Percentiles rank a stretch among this genome's conserved stretches.
phyloP scores from a whole-genome alignment of 2,113 vertebrate species.

The Zapus hudsonius region DNA sequence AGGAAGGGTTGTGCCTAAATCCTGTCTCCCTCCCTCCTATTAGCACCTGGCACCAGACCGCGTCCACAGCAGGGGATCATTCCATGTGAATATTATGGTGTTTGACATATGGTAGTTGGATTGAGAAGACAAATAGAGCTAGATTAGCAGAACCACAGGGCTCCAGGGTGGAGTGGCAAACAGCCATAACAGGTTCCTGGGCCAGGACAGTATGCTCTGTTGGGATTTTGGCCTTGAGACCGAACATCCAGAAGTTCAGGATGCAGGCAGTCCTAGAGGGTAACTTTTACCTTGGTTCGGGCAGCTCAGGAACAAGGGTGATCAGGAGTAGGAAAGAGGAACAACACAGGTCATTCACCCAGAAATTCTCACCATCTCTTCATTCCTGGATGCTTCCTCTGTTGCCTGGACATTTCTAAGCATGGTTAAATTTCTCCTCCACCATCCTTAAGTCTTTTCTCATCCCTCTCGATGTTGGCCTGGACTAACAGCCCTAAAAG shows the following conservation, averaged over 20 bases:
- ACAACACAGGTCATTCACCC: not conserved
- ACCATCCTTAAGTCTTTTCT: not conserved
- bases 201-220: not conserved
- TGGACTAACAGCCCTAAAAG: conserved; percentile 15
- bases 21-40: not conserved
- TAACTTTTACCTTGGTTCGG: not conserved
- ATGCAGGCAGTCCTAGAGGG: not conserved
- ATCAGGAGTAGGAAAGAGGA: not conserved
- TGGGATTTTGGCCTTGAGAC: not conserved
- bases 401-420: not conserved
- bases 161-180: not conserved
- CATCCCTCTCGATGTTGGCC: not conserved
- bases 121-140: conserved; percentile 24
- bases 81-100: not conserved
- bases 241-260: not conserved
- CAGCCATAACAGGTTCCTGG: not conserved
- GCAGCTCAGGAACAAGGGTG: not conserved
- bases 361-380: not conserved
- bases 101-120: not conserved
- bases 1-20: not conserved
- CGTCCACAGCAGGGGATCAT: not conserved
- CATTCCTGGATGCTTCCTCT: not conserved
- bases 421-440: conserved; percentile 5
- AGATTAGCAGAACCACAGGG: not conserved
- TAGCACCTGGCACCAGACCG: not conserved